Base-by-base conservation (phyloP, 92 coral and sea anemone species). In the Epizoanthus fatuus region DNA sequence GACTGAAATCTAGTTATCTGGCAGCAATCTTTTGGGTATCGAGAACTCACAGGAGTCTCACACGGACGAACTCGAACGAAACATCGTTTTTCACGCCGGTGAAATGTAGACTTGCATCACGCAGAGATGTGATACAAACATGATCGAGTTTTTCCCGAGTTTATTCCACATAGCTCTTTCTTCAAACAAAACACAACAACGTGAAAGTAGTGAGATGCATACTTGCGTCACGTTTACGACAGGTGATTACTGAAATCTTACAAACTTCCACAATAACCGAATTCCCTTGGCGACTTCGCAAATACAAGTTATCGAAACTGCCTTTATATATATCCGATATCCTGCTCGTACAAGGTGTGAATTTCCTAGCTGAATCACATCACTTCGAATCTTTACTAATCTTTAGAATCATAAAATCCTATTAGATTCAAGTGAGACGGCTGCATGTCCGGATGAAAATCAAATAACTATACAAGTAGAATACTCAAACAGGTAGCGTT, bases 221-320 rank as follows among this genome's bases (percentile, higher is more conserved):
- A 57, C 42, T 58, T 57, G 53, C 3, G 57, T 62, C 63, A 62
- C 40, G 20, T 15, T 77, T 60, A 2, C 40, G 22, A 77, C 70
- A 60, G 71, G 44, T 60, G 82, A 77, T 19, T 32, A 17, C 20
- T 10, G 40, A 12, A 4, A 54, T 74, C 51, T 75, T 58, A 38
- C 62, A 58, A 57, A 40, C 37, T 60, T 39, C 19, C 8, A 77
- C 69, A 60, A 77, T 59, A 42, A 77, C 10, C 17, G 70, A 59
- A 77, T 77, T 77, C 82, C 82, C 82, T n/a, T 59, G 70, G 57
- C 82, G 82, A 77, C 25, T 14, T 47, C 13, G 69, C 56, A 77
- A 77, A 77, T 49, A 60, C 69, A 29, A 59, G 57, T 69, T 22
- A 60, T 44, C 45, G 51, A 49, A 44, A 44, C 49, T 44, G 49